phyloP scores from a whole-genome alignment of 2,113 vertebrate genomes.

The Oryzias woworae region DNA sequence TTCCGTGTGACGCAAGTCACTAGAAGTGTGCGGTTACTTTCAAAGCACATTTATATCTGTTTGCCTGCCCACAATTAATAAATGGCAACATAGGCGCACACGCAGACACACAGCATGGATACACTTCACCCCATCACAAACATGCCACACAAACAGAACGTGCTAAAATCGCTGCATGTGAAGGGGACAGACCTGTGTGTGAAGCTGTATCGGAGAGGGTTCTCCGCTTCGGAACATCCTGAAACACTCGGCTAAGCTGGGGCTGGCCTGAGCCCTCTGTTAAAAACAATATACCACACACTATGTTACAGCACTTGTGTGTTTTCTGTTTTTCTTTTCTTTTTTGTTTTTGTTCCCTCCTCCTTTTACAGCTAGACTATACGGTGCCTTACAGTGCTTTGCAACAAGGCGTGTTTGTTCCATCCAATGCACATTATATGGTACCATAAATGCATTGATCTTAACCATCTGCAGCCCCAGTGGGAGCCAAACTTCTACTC shows the following conservation, averaged over 20 bases:
- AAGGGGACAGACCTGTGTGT: constrained; percentile 93
- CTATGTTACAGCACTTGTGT: constrained; percentile 71
- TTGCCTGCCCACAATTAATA: constrained; percentile 51
- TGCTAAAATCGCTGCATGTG: constrained; percentile 75
- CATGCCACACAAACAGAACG: constrained; percentile 76
- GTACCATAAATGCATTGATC: constrained; percentile 51
- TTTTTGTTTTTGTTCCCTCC: neutral
- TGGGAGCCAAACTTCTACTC: constrained; percentile 30
- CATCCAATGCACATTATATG: constrained; percentile 45
- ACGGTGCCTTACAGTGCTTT: constrained; percentile 40
- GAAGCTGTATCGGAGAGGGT: constrained; percentile 93
- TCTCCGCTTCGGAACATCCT: constrained; percentile 98
- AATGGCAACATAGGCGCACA: constrained; percentile 50
- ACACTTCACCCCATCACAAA: constrained; percentile 78
- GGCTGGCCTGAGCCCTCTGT: constrained; percentile 99
- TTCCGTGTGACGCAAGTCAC: constrained; percentile 63
- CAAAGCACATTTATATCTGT: constrained; percentile 52
- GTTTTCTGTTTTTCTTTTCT: constrained; percentile 20
- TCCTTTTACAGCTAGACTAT: constrained; percentile 49
- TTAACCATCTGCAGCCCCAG: constrained; percentile 43
- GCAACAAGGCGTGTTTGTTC: constrained; percentile 44
- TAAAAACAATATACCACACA: constrained; percentile 85
- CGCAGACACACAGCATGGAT: constrained; percentile 53
- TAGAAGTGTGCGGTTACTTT: constrained; percentile 50
- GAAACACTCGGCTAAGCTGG: constrained; percentile 95